Evolutionary conservation across 2,797 vertebrate species (phyloP).

Genomic region (Falco concolor): DNA sequence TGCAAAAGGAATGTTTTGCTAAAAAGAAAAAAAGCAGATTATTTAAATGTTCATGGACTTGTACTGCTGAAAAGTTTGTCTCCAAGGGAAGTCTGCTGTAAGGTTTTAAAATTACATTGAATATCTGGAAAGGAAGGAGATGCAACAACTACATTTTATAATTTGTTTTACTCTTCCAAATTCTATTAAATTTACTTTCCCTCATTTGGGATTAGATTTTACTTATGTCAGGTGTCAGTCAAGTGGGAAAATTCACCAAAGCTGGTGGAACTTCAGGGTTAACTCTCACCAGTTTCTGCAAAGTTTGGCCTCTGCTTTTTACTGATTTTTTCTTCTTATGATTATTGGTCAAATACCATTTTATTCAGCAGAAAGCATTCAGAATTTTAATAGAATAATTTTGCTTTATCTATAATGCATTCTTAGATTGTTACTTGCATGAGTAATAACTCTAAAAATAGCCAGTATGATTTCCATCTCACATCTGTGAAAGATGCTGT

Average conservation of each 20-base stretch:
- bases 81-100: background rate
- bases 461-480: background rate
- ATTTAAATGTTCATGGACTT: background rate
- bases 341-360: background rate
- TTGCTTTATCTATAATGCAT: background rate
- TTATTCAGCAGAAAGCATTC: background rate
- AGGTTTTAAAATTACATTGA: background rate
- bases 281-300: background rate
- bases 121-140: background rate
- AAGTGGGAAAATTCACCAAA: background rate
- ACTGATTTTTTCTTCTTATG: background rate
- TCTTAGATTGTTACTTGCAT: background rate
- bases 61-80: background rate
- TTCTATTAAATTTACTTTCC: background rate
- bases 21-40: background rate
- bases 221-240: rapidly evolving
- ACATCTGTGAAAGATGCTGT: background rate
- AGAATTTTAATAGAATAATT: background rate
- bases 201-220: background rate
- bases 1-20: background rate
- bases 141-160: background rate
- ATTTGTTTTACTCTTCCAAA: background rate
- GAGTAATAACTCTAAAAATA: background rate
- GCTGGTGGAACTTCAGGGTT: background rate
- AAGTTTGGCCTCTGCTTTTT: background rate